These are phyloP conservation scores for Heliconius cydno DNA, from an alignment of 2,888 invertebrate species.

Conservation along the genomic window DNA sequence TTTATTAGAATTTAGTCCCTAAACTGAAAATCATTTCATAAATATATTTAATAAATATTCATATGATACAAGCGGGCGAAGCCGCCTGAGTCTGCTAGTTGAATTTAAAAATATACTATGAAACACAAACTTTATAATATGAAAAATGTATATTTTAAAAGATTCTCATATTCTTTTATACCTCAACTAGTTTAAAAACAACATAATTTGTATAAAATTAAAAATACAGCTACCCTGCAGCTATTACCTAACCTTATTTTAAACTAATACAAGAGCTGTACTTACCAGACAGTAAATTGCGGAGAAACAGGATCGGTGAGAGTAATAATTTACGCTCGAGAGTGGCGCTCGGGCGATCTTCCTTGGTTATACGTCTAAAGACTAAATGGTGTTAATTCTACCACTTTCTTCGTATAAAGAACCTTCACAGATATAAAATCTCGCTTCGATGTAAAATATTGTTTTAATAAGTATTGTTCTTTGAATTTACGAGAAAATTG, in stretches of 20 bases:
- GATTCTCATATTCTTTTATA: neutral
- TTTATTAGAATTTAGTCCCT: no score
- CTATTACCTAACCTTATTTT: conserved; percentile 31
- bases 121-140: neutral
- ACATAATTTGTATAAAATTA: conserved; percentile 17
- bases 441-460: neutral
- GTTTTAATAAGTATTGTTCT: neutral
- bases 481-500: neutral
- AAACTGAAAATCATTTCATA: no score
- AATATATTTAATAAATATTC: no score
- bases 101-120: neutral
- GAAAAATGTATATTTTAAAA: neutral
- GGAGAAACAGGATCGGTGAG: conserved; percentile 59
- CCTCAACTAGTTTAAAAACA: conserved; percentile 1
- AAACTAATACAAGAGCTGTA: conserved; percentile 43
- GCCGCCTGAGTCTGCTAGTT: neutral
- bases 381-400: conserved; percentile 49
- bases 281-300: conserved; percentile 59
- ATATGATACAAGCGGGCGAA: no score
- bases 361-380: conserved; percentile 59
- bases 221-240: neutral
- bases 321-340: conserved; percentile 65
- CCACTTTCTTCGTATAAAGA: conserved; percentile 22
- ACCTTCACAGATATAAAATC: neutral
- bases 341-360: conserved; percentile 66